A percentile compares a stretch with the other conserved stretches of the same genome.
Evolutionary conservation across 2,797 vertebrate genomes (phyloP).

Genomic region (Phaenicophaeus curvirostris): DNA sequence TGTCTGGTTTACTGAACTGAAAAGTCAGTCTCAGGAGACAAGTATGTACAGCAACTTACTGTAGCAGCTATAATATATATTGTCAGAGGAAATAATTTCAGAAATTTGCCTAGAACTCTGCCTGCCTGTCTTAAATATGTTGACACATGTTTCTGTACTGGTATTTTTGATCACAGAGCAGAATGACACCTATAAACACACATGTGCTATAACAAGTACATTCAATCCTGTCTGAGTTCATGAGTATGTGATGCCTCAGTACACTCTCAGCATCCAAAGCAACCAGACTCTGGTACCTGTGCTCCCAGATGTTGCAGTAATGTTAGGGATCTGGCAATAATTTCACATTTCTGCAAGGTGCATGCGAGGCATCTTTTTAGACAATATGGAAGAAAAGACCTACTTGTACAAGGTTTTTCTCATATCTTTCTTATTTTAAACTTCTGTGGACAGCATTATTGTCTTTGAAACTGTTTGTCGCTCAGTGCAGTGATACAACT

Average conservation of each 20-base stretch:
- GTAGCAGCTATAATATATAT: neutral
- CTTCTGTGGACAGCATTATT: neutral
- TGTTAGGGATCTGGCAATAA: neutral
- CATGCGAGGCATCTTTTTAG: neutral
- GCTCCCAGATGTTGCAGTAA: neutral
- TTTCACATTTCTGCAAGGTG: neutral
- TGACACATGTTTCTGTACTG: neutral
- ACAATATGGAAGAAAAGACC: neutral
- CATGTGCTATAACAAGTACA: neutral
- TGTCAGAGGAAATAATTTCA: neutral
- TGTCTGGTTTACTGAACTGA: neutral
- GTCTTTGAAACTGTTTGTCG: neutral
- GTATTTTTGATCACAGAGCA: neutral
- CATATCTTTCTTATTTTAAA: neutral
- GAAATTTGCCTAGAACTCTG: neutral
- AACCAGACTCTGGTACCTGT: neutral
- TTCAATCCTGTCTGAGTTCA: neutral
- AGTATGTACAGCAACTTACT: neutral
- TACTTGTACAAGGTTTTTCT: neutral
- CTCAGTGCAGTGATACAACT: neutral
- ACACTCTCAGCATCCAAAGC: neutral
- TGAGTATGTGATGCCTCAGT: fast-evolving
- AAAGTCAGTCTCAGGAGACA: neutral
- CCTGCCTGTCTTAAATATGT: neutral
- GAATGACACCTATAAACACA: neutral